Percentiles rank a stretch among this genome's conserved stretches.
Evolutionary conservation across 2,888 invertebrate genomes (phyloP).

Genomic region (Luffia ferchaultella): DNA sequence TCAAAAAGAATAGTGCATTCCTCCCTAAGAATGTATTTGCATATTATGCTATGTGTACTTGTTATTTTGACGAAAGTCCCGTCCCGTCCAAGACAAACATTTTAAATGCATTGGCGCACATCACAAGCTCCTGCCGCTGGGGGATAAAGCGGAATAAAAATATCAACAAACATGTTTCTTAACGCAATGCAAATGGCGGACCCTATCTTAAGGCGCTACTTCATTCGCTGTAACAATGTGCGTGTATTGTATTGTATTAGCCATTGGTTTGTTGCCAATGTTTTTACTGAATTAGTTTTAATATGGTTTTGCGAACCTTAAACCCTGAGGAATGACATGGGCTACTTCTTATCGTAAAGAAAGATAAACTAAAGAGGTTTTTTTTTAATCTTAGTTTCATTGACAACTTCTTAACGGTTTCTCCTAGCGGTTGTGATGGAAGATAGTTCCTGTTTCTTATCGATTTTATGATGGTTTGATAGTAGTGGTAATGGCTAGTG

Average conservation of each 20-base stretch:
- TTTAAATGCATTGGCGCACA: not conserved
- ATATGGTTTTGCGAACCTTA: too few species aligned
- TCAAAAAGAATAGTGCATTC: not conserved
- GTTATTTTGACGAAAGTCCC: not conserved
- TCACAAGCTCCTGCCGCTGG: not conserved
- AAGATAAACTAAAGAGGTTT: too few species aligned
- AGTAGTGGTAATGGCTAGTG: too few species aligned
- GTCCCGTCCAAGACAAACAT: not conserved
- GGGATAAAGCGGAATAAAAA: conserved; percentile 4
- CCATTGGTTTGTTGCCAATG: not conserved
- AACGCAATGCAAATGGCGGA: conserved; percentile 2
- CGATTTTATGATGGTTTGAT: too few species aligned
- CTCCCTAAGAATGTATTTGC: not conserved
- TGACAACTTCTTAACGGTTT: too few species aligned
- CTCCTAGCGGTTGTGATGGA: too few species aligned
- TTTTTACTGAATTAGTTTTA: not conserved
- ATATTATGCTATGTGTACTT: not conserved
- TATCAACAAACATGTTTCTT: conserved; percentile 4
- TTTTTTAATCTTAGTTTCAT: too few species aligned
- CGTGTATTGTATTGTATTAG: not conserved
- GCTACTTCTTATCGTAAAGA: too few species aligned
- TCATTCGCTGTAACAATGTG: not conserved
- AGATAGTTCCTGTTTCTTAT: too few species aligned
- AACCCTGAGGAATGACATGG: too few species aligned
- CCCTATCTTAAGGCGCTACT: not conserved